Percentiles rank a stretch among this genome's conserved stretches.
These are phyloP conservation scores for Cydia pomonella DNA, from an alignment of 1,140 invertebrate species.

Conservation along the genomic window DNA sequence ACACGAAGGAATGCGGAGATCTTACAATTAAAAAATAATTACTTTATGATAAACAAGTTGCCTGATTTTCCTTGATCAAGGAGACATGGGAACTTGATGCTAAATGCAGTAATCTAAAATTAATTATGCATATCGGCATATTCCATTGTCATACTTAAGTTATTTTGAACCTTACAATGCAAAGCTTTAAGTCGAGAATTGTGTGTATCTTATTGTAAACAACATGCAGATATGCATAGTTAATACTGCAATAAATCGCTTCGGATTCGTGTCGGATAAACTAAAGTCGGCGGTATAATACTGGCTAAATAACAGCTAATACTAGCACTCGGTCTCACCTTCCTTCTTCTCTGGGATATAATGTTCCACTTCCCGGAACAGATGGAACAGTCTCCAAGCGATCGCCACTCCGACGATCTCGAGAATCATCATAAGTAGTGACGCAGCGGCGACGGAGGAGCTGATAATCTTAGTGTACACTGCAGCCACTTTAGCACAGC, in stretches of 20 bases:
- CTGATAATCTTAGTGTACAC: constrained; percentile 76
- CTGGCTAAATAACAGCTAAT: constrained; percentile 43
- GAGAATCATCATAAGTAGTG: constrained; percentile 62
- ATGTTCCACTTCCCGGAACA: constrained; percentile 67
- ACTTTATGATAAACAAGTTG: constrained; percentile 32
- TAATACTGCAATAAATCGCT: constrained; percentile 6
- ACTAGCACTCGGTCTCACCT: constrained; percentile 73
- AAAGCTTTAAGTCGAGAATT: neutral
- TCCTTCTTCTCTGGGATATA: constrained; percentile 73
- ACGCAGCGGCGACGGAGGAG: constrained; percentile 69
- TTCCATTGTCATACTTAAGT: neutral
- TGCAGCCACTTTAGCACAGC: constrained; percentile 73
- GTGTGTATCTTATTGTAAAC: constrained; percentile 1
- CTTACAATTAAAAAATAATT: constrained; percentile 30
- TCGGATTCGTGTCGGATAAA: constrained; percentile 44
- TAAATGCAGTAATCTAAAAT: neutral
- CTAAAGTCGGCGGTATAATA: constrained; percentile 45
- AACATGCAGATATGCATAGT: constrained; percentile 36
- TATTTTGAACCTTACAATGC: neutral
- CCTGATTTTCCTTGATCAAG: constrained; percentile 34
- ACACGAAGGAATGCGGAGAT: constrained; percentile 31
- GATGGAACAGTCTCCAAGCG: constrained; percentile 71
- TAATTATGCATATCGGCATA: constrained; percentile 2
- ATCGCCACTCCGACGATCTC: constrained; percentile 66
- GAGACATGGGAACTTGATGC: constrained; percentile 35